A percentile compares a stretch with the other conserved stretches of the same genome.
Evolutionary conservation across 1,140 invertebrate genomes (phyloP).

Genomic region (Asobara japonica): DNA sequence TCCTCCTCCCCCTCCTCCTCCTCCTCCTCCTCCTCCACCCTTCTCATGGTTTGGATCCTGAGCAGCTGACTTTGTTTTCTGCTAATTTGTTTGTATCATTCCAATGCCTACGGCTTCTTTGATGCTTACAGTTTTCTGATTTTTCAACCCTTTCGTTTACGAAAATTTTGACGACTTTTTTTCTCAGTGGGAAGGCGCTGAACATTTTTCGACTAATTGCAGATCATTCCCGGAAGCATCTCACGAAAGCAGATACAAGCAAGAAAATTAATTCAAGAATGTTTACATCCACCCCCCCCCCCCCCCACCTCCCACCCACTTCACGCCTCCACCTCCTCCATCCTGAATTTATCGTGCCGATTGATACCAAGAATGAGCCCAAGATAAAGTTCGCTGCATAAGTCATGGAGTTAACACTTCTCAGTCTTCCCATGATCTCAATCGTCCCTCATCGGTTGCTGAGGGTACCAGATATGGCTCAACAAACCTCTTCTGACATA

Average conservation of each 20-base stretch:
- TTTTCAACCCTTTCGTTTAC: neutral
- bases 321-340: too few relatives aligned
- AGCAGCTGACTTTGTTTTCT: constrained; percentile 23
- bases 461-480: neutral
- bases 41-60: constrained; percentile 1
- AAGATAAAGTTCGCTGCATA: too few relatives aligned
- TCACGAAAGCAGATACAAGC: too few relatives aligned
- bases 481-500: neutral
- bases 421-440: neutral
- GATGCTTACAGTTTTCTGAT: neutral
- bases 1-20: neutral
- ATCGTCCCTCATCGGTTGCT: neutral
- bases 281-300: too few relatives aligned
- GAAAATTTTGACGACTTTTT: neutral
- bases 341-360: too few relatives aligned
- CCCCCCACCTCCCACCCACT: too few relatives aligned
- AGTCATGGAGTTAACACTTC: neutral
- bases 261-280: too few relatives aligned
- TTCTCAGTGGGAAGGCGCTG: neutral
- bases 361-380: too few relatives aligned
- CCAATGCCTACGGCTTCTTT: neutral
- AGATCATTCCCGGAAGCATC: too few relatives aligned
- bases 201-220: too few relatives aligned
- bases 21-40: neutral
- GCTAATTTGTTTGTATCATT: constrained; percentile 3